Conservation (phyloP, 2,113 vertebrate species). For the Sander vitreus region DNA sequence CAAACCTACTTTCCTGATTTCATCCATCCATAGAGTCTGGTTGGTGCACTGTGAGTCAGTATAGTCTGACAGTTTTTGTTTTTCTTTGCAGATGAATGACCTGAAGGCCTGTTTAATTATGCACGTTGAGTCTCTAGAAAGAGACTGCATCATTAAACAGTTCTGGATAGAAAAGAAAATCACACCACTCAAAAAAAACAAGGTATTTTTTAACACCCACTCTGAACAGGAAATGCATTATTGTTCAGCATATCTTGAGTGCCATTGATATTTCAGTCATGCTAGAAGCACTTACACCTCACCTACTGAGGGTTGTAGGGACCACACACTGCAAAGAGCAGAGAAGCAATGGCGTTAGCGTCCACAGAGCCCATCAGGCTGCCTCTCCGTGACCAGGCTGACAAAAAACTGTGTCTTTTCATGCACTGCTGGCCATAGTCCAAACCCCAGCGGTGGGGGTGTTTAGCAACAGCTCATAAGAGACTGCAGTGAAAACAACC, state of each 20-base stretch:
- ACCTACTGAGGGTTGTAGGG: constrained; percentile 75
- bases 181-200: constrained; percentile 43
- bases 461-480: constrained; percentile 36
- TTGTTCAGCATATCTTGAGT: constrained; percentile 54
- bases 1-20: constrained; percentile 23
- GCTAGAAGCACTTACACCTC: constrained; percentile 62
- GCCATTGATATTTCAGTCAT: constrained; percentile 43
- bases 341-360: constrained; percentile 75
- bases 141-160: constrained; percentile 68
- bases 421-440: constrained; percentile 42
- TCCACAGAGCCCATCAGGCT: background rate
- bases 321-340: constrained; percentile 74
- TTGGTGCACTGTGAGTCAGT: constrained; percentile 16
- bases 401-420: constrained; percentile 60
- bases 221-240: constrained; percentile 59
- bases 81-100: constrained; percentile 47
- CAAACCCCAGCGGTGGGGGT: constrained; percentile 25
- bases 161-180: constrained; percentile 49
- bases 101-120: constrained; percentile 61
- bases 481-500: constrained; percentile 43
- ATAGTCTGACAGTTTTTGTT: constrained; percentile 16
- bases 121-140: constrained; percentile 30
- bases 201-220: constrained; percentile 41
- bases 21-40: constrained; percentile 41
- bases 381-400: constrained; percentile 60